These are phyloP conservation scores for Mystacides longicornis DNA, from an alignment of 2,888 invertebrate species.

Conservation along the genomic window DNA sequence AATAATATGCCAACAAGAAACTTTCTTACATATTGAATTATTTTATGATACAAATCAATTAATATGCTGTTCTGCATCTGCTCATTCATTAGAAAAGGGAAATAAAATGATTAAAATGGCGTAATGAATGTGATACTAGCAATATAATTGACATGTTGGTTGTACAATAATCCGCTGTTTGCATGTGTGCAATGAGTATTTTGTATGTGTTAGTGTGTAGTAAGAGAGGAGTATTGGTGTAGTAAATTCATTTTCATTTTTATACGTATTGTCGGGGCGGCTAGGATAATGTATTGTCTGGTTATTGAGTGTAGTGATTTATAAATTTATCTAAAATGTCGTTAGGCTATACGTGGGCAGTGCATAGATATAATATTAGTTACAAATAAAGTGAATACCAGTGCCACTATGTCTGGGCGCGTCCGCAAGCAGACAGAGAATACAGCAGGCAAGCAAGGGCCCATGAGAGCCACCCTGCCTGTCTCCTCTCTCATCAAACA, in stretches of 20 bases:
- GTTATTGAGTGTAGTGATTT: constrained; percentile 12
- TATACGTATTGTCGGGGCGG: not conserved
- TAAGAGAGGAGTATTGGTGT: not conserved
- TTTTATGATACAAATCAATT: too few species aligned
- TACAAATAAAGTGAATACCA: constrained; percentile 12
- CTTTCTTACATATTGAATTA: too few species aligned
- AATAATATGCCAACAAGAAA: too few species aligned
- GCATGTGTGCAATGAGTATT: constrained; percentile 6
- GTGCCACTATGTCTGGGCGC: constrained; percentile 47
- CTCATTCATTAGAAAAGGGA: too few species aligned
- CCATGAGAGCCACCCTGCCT: constrained; percentile 70
- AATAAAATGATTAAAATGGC: too few species aligned
- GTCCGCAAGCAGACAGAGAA: constrained; percentile 63
- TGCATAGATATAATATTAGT: constrained; percentile 8
- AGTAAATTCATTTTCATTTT: not conserved
- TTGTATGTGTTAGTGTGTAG: not conserved
- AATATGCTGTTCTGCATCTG: too few species aligned
- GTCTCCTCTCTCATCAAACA: constrained; percentile 65
- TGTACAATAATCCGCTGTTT: constrained; percentile 12
- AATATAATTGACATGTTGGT: constrained; percentile 14
- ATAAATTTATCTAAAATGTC: constrained; percentile 16
- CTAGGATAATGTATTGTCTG: not conserved
- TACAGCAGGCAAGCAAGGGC: constrained; percentile 53
- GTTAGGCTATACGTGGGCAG: constrained; percentile 14
- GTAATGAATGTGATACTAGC: not conserved